Conservation (phyloP, 2,797 vertebrate species). For the Sebastes trivittatus region DNA sequence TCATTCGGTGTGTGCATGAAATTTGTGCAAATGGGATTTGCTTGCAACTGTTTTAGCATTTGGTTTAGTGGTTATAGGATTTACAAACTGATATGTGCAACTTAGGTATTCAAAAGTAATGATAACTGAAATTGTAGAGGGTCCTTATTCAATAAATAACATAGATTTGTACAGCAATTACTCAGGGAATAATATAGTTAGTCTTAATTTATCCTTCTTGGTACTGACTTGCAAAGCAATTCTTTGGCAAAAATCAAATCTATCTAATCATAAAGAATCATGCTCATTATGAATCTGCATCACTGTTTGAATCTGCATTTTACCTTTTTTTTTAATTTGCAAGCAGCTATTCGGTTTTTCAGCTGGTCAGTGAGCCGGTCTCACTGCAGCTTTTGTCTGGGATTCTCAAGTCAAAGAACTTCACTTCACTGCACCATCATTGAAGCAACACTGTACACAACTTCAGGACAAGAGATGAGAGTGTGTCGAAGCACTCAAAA, state of each 20-base stretch:
- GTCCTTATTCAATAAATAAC: slow-evolving; percentile 77
- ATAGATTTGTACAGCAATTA: slow-evolving; percentile 79
- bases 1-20: slow-evolving; percentile 52
- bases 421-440: slow-evolving; percentile 75
- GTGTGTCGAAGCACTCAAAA: slow-evolving; percentile 60
- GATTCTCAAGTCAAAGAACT: slow-evolving; percentile 76
- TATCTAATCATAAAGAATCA: slow-evolving; percentile 70
- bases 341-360: slow-evolving; percentile 69
- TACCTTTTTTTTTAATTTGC: slow-evolving; percentile 66
- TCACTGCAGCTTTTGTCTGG: slow-evolving; percentile 67
- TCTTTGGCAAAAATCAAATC: slow-evolving; percentile 84
- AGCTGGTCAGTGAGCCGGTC: slow-evolving; percentile 51
- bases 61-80: slow-evolving; percentile 56
- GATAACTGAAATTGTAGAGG: slow-evolving; percentile 75
- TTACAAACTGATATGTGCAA: slow-evolving; percentile 75
- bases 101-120: slow-evolving; percentile 73
- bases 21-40: slow-evolving; percentile 74
- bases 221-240: slow-evolving; percentile 80
- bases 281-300: slow-evolving; percentile 60
- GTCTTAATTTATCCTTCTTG: slow-evolving; percentile 76
- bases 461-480: slow-evolving; percentile 72
- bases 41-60: slow-evolving; percentile 58
- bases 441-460: slow-evolving; percentile 81
- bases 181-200: slow-evolving; percentile 74
- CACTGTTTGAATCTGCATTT: slow-evolving; percentile 56